Conservation (phyloP, 2,113 vertebrate species). For the Emydocephalus ijimae region DNA sequence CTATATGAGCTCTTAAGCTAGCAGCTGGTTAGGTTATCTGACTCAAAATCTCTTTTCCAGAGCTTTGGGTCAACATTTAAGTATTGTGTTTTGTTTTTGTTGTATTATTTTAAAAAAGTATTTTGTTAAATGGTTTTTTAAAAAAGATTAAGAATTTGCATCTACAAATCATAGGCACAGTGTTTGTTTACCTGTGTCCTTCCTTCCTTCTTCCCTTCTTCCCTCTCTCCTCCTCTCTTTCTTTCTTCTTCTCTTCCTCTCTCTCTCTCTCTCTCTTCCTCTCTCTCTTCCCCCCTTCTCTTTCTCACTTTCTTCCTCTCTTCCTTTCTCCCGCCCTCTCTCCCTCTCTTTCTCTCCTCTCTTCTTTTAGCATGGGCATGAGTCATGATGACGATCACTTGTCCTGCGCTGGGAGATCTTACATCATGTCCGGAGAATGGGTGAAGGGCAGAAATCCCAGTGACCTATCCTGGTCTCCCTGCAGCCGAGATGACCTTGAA, state of each 20-base stretch:
- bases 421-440: constrained; percentile 99
- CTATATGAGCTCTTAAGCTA: background rate
- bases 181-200: background rate
- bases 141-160: background rate
- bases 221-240: background rate
- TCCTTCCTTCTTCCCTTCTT: constrained; percentile 19
- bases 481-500: constrained; percentile 90
- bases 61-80: background rate
- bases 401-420: constrained; percentile 84
- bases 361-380: constrained; percentile 86
- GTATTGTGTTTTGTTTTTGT: background rate
- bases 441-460: constrained; percentile 96
- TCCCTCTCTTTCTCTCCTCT: background rate
- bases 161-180: background rate
- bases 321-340: background rate
- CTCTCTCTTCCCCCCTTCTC: background rate
- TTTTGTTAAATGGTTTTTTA: background rate
- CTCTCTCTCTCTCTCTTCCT: background rate
- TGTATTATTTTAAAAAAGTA: background rate
- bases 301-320: background rate
- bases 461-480: constrained; percentile 95
- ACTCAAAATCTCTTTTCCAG: background rate
- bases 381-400: constrained; percentile 92
- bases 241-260: fast-evolving
- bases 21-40: background rate